Percentiles rank a stretch among this genome's conserved stretches.
Conservation (phyloP, 2,797 vertebrate genomes). For the Acridotheres tristis region DNA sequence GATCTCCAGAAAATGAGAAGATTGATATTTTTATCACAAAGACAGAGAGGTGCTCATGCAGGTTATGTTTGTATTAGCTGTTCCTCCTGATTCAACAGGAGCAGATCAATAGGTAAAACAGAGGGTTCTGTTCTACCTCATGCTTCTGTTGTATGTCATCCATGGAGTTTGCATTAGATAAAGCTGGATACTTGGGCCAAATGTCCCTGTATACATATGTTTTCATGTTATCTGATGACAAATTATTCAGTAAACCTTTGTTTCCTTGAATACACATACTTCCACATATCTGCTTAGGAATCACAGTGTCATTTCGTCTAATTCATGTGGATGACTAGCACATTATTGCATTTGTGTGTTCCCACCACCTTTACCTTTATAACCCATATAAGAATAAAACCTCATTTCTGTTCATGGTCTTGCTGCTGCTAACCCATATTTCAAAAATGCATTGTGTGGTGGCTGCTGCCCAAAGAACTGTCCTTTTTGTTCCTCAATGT, state of each 20-base stretch:
- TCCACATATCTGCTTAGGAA: not conserved
- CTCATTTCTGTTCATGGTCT: not conserved
- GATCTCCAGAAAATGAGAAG: not conserved
- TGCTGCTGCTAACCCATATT: not conserved
- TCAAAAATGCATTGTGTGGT: not conserved
- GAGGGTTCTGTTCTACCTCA: rapidly evolving
- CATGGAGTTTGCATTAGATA: not conserved
- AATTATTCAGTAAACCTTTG: not conserved
- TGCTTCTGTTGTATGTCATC: not conserved
- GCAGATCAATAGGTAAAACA: not conserved
- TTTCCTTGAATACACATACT: not conserved
- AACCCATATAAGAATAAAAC: not conserved
- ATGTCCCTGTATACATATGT: not conserved
- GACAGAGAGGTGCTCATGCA: not conserved
- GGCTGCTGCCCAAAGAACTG: not conserved
- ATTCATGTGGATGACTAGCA: not conserved
- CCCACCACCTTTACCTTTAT: not conserved
- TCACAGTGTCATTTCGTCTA: not conserved
- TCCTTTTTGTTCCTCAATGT: not conserved
- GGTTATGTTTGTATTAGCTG: not conserved
- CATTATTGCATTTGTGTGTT: not conserved
- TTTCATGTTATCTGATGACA: not conserved
- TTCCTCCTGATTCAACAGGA: not conserved
- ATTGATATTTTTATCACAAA: not conserved
- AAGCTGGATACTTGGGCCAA: not conserved